Base-by-base conservation (phyloP, 1,140 invertebrate species). In the Steinernema feltiae region DNA sequence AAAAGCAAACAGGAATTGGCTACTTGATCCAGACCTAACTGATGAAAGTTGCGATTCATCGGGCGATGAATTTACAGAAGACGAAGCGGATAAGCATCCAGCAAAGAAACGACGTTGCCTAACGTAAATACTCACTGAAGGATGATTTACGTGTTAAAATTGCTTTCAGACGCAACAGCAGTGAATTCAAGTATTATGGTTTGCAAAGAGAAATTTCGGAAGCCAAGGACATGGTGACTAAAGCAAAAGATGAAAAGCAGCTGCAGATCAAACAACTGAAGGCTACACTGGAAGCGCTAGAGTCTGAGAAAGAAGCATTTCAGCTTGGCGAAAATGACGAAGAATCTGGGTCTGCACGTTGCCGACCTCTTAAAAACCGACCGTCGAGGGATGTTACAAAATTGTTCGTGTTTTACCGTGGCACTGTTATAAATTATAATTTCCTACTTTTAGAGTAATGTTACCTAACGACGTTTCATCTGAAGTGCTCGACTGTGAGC, bases 191-290 rank as follows among this genome's bases (percentile, higher is more conserved):
- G 53, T 63, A 63, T 27, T 63, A 63, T 21, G 53, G 24, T 15
- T 3, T 63, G 15, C 12, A 17, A 27, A 63, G 53, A 27, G 3
- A 63, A 27, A 7, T 63, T 27, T 27, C 24, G 15, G 53, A 63
- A 63, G 53, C 53, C 53, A 63, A 27, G 3, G 53, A 63, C 24
- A 63, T 63, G 53, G 15, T 63, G 53, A 63, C 2, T 7, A 7
- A 63, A 15, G 53, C 53, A 3, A 63, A 63, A 27, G 53, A 63
- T n/a, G 53, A 63, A 3, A 63, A 63, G 53, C 53, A 63, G 53
- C 53, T 7, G 3, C 15, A 63, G 12, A 3, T 63, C 2, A 21
- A 63, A 12, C 12, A 63, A 63, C 24, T 63, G 12, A 7, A 27
- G 24, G 53, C 53, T 3, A 27, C 24, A 3, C 15, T 63, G 15